phyloP scores from a whole-genome alignment of 2,888 invertebrate species.

The Phaonia tiefii region DNA sequence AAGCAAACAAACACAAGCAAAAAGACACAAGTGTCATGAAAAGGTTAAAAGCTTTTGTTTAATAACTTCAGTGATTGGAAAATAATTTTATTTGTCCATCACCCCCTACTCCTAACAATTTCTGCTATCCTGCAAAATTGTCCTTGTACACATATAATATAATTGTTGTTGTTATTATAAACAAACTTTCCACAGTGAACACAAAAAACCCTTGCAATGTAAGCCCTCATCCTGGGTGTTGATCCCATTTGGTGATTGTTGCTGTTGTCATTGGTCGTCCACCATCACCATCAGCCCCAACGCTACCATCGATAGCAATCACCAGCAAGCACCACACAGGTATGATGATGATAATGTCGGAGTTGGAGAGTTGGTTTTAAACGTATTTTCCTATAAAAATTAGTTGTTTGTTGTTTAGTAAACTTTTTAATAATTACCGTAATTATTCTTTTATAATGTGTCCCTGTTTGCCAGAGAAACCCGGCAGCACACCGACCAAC shows the following conservation, averaged over 20 bases:
- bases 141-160: constrained; percentile 45
- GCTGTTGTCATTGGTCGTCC: neutral
- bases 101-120: neutral
- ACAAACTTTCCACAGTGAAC: constrained; percentile 41
- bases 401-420: constrained; percentile 61
- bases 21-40: constrained; percentile 52
- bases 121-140: constrained; percentile 16
- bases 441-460: constrained; percentile 64
- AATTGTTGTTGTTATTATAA: constrained; percentile 43
- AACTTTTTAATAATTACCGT: constrained; percentile 67
- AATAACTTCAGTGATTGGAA: constrained; percentile 64
- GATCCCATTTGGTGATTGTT: constrained; percentile 44
- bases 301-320: constrained; percentile 28
- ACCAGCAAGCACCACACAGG: neutral
- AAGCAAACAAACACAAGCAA: constrained; percentile 10
- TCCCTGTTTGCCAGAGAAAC: constrained; percentile 42
- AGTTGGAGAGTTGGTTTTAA: constrained; percentile 56
- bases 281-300: constrained; percentile 27
- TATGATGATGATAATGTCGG: constrained; percentile 35
- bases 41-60: constrained; percentile 58
- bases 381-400: constrained; percentile 65
- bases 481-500: neutral
- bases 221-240: constrained; percentile 49
- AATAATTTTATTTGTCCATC: constrained; percentile 57
- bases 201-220: constrained; percentile 2